Base-by-base conservation (phyloP, 2,797 vertebrate species). In the Rhinichthys osculus region DNA sequence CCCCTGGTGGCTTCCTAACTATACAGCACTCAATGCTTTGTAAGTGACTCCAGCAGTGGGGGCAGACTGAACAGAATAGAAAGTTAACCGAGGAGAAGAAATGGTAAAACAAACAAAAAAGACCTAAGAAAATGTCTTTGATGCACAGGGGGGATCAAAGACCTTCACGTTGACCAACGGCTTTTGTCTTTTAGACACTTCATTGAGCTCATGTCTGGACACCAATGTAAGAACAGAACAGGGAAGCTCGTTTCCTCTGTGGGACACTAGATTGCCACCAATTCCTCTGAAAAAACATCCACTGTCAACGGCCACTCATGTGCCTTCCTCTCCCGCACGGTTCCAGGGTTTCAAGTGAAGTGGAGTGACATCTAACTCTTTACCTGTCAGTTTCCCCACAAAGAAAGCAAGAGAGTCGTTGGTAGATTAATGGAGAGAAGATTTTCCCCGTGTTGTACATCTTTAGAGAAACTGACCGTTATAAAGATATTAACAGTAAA, bases 1-100 rank as follows among this genome's bases (percentile, higher is more conserved):
- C 92, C 91, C 94, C 92, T 93, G 93, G 94, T 95, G 95, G 95
- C 93, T 95, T 92, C 93, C 92, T 95, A 96, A 92, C 92, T 92
- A 94, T 93, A 94, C 92, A 94, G 89, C 87, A 89, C 92, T 93
- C 92, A 88, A 90, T 92, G 94, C 94, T 97, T 95, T 95, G 97
- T 97, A 98, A 99, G 97, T 94, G 97, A 98, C 96, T 97, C 97
- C 96, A 97, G 97, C 97, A 97, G 98, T 93, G 86, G 95, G 90
- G 91, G 90, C 92, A 93, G 94, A 92, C 93, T 92, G 92, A 93
- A 93, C 91, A 94, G 92, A 93, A 94, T 94, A 93, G 92, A 94
- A 92, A 92, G 91, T 93, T 95, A 94, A 95, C 94, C 89, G 89
- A 90, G 90, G 94, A 91, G 94, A 89, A 87, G 92, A 82, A 54